Conservation (phyloP, 2,888 invertebrate genomes). For the Eurytoma californica region DNA sequence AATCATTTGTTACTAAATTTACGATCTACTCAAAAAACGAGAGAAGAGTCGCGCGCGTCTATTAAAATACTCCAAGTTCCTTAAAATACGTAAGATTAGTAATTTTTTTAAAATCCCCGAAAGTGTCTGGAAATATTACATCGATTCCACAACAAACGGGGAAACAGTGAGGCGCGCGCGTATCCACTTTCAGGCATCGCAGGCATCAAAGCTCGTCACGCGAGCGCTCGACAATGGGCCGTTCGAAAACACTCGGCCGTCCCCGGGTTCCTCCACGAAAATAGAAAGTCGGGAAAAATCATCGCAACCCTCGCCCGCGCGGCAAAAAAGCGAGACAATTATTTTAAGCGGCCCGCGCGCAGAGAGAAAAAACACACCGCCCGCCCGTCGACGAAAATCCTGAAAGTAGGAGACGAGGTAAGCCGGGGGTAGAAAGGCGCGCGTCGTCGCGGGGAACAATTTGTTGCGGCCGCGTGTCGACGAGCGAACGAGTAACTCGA, state of each 20-base stretch:
- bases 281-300: conserved; percentile 26
- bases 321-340: conserved; percentile 31
- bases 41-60: too few relatives aligned
- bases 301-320: background rate
- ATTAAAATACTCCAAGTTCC: too few relatives aligned
- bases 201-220: too few relatives aligned
- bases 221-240: too few relatives aligned
- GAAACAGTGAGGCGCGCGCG: too few relatives aligned
- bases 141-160: too few relatives aligned
- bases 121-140: too few relatives aligned
- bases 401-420: conserved; percentile 25
- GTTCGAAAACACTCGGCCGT: background rate
- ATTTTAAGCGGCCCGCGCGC: conserved; percentile 25
- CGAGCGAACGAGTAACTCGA: conserved; percentile 45
- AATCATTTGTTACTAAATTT: too few relatives aligned
- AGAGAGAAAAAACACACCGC: conserved; percentile 8
- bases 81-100: too few relatives aligned
- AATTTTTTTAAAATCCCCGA: too few relatives aligned
- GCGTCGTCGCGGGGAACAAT: conserved; percentile 25
- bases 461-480: conserved; percentile 22
- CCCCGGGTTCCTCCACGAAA: background rate
- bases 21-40: too few relatives aligned
- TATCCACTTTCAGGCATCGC: too few relatives aligned
- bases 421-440: conserved; percentile 11
- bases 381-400: conserved; percentile 4